Evolutionary conservation across 2,888 invertebrate species (phyloP), one percentile per base, ranked within the genome.

Genomic region (Drosophila infuscata): DNA sequence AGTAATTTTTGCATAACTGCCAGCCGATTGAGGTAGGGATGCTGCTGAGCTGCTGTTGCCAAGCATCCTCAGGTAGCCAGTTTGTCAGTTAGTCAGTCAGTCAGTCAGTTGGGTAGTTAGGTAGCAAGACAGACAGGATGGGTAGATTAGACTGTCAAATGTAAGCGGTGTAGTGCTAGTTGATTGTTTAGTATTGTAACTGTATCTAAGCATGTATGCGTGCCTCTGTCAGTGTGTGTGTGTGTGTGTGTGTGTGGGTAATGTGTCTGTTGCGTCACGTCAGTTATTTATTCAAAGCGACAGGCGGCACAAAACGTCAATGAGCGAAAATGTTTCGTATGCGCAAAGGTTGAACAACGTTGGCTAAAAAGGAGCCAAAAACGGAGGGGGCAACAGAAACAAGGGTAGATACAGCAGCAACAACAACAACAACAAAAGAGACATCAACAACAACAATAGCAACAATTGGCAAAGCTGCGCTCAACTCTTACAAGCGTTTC

Each of bases 231-330:
- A 25, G 41, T 60, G 29, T 68, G 29, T 48, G 38, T 25, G 20
- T 11, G 53, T 65, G 52, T 74, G 54, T 64, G n/a, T 71, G 57
- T 68, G 63, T 66, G 67, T 61, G 78, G 77, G 60, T 81, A 86
- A 86, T 86, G 88, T 86, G 89, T 88, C 88, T 83, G 85, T 82
- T 78, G 80, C 87, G 80, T 76, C 82, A 82, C 86, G 90, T 88
- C 84, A 88, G 83, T 91, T 86, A 88, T 89, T 86, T 88, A 89
- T 86, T 88, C 82, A 88, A 90, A 86, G 76, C 77, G 90, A 91
- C 92, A 92, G 89, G 74, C 89, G 86, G 90, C 90, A 81, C 79
- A 89, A 91, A 91, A 91, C 82, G 89, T 91, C 92, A 91, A 89
- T 90, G 88, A 79, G 78, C 80, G 67, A 83, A 82, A 82, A 79